Evolutionary conservation across 2,888 invertebrate species (phyloP).

Genomic region (Carterocephalus palaemon): DNA sequence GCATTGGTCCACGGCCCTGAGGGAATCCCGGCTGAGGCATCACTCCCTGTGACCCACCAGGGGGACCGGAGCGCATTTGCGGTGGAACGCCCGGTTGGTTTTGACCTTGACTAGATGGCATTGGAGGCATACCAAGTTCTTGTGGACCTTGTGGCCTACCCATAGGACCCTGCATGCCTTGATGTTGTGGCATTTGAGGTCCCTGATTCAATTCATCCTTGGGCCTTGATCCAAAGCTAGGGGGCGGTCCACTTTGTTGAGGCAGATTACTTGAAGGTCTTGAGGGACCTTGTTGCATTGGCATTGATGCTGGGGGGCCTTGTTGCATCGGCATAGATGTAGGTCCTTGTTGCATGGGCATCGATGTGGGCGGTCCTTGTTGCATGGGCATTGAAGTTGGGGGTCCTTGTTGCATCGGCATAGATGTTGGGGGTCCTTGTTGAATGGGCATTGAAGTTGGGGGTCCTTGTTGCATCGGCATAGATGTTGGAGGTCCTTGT

Average conservation of each 20-base stretch:
- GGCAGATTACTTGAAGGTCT: slow-evolving; percentile 28
- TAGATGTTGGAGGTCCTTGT: too few relatives aligned
- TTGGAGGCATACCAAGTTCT: neutral
- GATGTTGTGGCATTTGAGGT: slow-evolving; percentile 34
- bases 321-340: slow-evolving; percentile 40
- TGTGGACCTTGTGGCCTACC: neutral
- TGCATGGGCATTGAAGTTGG: slow-evolving; percentile 30
- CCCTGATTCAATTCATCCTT: too few relatives aligned
- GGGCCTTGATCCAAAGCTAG: slow-evolving; percentile 28
- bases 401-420: slow-evolving; percentile 36
- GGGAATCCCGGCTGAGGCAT: slow-evolving; percentile 25
- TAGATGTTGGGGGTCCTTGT: too few relatives aligned
- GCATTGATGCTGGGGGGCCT: slow-evolving; percentile 34
- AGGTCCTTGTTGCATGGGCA: slow-evolving; percentile 32
- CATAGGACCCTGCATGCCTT: too few relatives aligned
- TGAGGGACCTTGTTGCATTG: slow-evolving; percentile 27
- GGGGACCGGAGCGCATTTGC: slow-evolving; percentile 35
- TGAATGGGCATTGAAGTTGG: slow-evolving; percentile 30
- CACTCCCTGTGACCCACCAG: slow-evolving; percentile 37
- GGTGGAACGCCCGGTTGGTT: slow-evolving; percentile 27
- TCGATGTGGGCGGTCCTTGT: slow-evolving; percentile 36
- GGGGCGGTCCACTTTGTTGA: slow-evolving; percentile 35
- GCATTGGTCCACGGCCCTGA: slow-evolving; percentile 21
- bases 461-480: slow-evolving; percentile 36
- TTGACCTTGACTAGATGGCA: slow-evolving; percentile 31